phyloP scores from a whole-genome alignment of 2,113 vertebrate genomes.

The Osmerus eperlanus region DNA sequence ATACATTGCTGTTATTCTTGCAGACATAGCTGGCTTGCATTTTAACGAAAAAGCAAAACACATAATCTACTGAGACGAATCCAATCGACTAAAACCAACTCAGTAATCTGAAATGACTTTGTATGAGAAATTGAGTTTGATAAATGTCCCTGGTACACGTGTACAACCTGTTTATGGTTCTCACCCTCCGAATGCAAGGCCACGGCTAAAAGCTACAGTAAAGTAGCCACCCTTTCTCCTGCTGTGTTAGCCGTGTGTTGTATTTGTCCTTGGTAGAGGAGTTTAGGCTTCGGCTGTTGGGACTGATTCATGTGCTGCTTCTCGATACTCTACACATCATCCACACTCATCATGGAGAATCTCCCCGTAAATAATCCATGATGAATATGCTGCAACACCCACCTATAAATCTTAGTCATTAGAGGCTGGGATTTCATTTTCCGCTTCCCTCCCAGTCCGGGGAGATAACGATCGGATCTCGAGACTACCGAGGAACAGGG shows the following conservation, averaged over 20 bases:
- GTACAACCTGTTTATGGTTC: background rate
- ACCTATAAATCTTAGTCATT: constrained; percentile 56
- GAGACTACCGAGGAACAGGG: background rate
- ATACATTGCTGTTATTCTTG: too few relatives aligned
- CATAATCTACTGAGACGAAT: too few relatives aligned
- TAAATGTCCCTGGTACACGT: too few relatives aligned
- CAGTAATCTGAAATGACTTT: too few relatives aligned
- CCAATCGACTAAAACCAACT: too few relatives aligned
- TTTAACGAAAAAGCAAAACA: too few relatives aligned
- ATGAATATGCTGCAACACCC: constrained; percentile 48
- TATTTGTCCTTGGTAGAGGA: constrained; percentile 37
- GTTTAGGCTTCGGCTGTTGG: constrained; percentile 11
- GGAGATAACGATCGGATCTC: constrained; percentile 41
- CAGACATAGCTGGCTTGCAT: too few relatives aligned
- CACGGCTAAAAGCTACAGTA: too few relatives aligned
- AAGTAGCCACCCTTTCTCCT: background rate
- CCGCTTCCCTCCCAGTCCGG: constrained; percentile 9
- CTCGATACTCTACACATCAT: constrained; percentile 45
- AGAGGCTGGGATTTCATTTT: constrained; percentile 48
- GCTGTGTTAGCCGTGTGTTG: background rate
- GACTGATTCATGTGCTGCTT: constrained; percentile 47
- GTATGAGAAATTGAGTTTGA: too few relatives aligned
- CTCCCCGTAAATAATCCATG: constrained; percentile 53
- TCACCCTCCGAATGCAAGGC: background rate
- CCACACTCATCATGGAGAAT: constrained; percentile 36